Percentiles rank a stretch among this genome's conserved stretches.
Evolutionary conservation across 2,797 vertebrate genomes (phyloP).

Genomic region (Epinephelus malabaricus): DNA sequence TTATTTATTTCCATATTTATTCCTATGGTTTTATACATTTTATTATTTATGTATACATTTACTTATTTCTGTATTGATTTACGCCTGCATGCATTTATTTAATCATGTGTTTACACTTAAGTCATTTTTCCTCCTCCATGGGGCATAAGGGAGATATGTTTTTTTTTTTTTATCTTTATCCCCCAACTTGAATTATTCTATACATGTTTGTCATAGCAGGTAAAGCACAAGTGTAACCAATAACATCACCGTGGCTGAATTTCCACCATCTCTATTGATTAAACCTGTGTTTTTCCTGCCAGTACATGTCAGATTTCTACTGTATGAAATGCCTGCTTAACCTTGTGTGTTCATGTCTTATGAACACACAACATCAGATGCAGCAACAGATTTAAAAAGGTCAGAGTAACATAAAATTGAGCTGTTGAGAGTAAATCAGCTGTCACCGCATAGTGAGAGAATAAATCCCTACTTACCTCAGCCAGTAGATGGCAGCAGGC

Average conservation of each 20-base stretch:
- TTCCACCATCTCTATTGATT: neutral
- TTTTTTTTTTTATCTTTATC: neutral
- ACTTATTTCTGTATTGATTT: too few relatives aligned
- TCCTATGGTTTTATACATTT: too few relatives aligned
- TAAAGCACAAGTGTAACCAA: neutral
- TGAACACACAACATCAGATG: neutral
- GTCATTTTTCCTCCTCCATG: too few relatives aligned
- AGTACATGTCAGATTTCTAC: neutral
- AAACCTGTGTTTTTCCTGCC: neutral
- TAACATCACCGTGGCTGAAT: neutral
- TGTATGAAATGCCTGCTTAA: neutral
- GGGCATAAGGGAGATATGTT: neutral
- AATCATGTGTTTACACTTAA: too few relatives aligned
- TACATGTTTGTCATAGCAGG: neutral
- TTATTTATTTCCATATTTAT: too few relatives aligned
- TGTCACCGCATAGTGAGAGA: neutral
- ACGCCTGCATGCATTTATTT: too few relatives aligned
- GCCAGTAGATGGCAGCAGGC: constrained; percentile 82
- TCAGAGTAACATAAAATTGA: neutral
- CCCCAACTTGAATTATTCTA: too few relatives aligned
- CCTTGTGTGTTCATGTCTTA: neutral
- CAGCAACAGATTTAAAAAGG: neutral
- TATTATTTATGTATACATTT: too few relatives aligned
- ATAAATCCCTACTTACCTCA: neutral
- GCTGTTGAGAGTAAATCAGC: too few relatives aligned